phyloP scores from a whole-genome alignment of 2,888 invertebrate genomes.

The Resseliella maxima region DNA sequence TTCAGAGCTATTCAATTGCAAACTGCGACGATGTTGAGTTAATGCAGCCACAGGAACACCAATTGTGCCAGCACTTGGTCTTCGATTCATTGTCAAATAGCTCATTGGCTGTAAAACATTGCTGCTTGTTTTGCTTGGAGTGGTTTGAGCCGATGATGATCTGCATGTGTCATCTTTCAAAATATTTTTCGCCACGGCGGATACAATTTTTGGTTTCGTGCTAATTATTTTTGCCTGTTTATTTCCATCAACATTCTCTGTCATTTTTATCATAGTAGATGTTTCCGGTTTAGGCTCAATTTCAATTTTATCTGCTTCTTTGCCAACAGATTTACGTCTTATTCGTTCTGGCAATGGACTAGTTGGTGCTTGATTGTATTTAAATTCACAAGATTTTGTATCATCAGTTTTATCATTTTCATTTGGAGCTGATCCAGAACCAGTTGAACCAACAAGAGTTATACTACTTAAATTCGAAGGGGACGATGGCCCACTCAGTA shows the following conservation, averaged over 20 bases:
- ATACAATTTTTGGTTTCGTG: slow-evolving; percentile 27
- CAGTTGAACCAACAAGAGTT: slow-evolving; percentile 75
- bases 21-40: slow-evolving; percentile 60
- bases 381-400: slow-evolving; percentile 60
- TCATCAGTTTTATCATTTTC: slow-evolving; percentile 61
- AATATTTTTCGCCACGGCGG: background rate
- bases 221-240: slow-evolving; percentile 57
- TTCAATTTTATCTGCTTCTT: slow-evolving; percentile 56
- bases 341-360: slow-evolving; percentile 60
- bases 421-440: slow-evolving; percentile 70
- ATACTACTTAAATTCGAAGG: slow-evolving; percentile 81
- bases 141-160: slow-evolving; percentile 57
- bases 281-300: background rate
- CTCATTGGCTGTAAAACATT: slow-evolving; percentile 57
- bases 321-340: slow-evolving; percentile 56
- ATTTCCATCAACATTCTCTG: slow-evolving; percentile 59
- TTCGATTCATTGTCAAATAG: slow-evolving; percentile 59
- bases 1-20: slow-evolving; percentile 60
- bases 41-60: slow-evolving; percentile 61
- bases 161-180: slow-evolving; percentile 55
- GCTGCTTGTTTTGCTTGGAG: slow-evolving; percentile 57
- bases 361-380: slow-evolving; percentile 60
- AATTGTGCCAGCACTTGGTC: slow-evolving; percentile 61
- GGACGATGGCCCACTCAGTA: slow-evolving; percentile 74
- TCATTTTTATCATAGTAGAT: background rate